These are phyloP conservation scores for Gerris lacustris DNA, from an alignment of 2,888 invertebrate genomes.

Conservation along the genomic window DNA sequence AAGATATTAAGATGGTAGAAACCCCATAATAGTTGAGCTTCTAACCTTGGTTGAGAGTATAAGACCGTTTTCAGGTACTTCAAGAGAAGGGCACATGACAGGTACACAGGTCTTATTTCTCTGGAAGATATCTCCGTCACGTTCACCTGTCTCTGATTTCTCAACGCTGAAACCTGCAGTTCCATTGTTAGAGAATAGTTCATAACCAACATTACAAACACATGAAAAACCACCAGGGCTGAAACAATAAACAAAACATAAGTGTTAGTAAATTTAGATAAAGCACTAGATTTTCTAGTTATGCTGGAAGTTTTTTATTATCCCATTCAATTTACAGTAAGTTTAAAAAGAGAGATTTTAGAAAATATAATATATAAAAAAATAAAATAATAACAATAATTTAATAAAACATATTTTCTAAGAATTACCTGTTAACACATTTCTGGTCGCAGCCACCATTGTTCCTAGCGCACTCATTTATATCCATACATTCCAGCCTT, in stretches of 20 bases:
- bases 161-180: slow-evolving; percentile 78
- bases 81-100: slow-evolving; percentile 69
- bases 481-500: slow-evolving; percentile 72
- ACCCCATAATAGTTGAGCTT: too few relatives aligned
- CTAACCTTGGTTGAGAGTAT: slow-evolving; percentile 60
- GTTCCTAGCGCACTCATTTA: slow-evolving; percentile 72
- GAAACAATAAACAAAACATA: slow-evolving; percentile 26
- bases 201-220: slow-evolving; percentile 81
- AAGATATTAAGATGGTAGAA: too few relatives aligned
- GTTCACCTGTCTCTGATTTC: slow-evolving; percentile 67
- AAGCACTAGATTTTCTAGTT: too few relatives aligned
- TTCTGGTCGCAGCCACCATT: slow-evolving; percentile 91
- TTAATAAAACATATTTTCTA: too few relatives aligned
- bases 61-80: slow-evolving; percentile 72
- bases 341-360: too few relatives aligned
- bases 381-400: too few relatives aligned
- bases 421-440: slow-evolving; percentile 60
- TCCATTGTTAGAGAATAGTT: slow-evolving; percentile 74
- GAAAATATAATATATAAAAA: too few relatives aligned
- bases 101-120: slow-evolving; percentile 91
- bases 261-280: too few relatives aligned
- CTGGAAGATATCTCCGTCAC: slow-evolving; percentile 79
- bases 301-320: too few relatives aligned
- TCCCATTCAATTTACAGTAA: too few relatives aligned
- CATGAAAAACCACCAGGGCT: slow-evolving; percentile 79